A percentile compares a stretch with the other conserved stretches of the same genome.
phyloP scores from a whole-genome alignment of 2,888 invertebrate genomes.

The Dasysyrphus albostriatus region DNA sequence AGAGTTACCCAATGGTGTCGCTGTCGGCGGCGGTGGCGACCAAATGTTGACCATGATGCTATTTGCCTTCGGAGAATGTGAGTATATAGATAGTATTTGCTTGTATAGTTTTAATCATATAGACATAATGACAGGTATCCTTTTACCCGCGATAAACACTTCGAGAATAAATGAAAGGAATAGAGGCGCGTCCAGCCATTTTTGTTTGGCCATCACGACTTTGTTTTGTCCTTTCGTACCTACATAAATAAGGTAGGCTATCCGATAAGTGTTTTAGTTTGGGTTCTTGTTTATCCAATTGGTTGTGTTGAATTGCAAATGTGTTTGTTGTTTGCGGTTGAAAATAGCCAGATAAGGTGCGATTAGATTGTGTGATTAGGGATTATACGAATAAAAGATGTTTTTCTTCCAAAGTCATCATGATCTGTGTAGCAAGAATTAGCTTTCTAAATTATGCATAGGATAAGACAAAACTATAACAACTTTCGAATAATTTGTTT shows the following conservation, averaged over 20 bases:
- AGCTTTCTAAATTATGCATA: too few species aligned
- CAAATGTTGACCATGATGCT: slow-evolving; percentile 28
- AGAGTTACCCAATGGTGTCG: slow-evolving; percentile 3
- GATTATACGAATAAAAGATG: slow-evolving; percentile 14
- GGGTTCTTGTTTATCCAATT: slow-evolving; percentile 60
- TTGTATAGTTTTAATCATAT: slow-evolving; percentile 67
- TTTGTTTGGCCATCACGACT: slow-evolving; percentile 54
- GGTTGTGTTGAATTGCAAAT: slow-evolving; percentile 68
- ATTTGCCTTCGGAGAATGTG: slow-evolving; percentile 37
- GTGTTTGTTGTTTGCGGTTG: slow-evolving; percentile 72
- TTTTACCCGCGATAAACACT: slow-evolving; percentile 62
- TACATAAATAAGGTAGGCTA: neutral
- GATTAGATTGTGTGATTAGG: slow-evolving; percentile 63
- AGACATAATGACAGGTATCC: slow-evolving; percentile 71
- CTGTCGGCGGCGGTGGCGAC: neutral
- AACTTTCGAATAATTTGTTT: too few species aligned
- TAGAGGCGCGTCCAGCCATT: slow-evolving; percentile 51
- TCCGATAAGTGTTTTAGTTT: neutral
- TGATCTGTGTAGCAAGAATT: too few species aligned
- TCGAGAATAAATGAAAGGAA: slow-evolving; percentile 39
- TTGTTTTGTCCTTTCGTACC: neutral
- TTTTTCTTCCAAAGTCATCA: too few species aligned
- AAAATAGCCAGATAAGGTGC: slow-evolving; percentile 59
- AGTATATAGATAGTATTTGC: slow-evolving; percentile 6
- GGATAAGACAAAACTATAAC: too few species aligned